phyloP scores from a whole-genome alignment of 2,113 vertebrate genomes.

The Mastomys natalensis region DNA sequence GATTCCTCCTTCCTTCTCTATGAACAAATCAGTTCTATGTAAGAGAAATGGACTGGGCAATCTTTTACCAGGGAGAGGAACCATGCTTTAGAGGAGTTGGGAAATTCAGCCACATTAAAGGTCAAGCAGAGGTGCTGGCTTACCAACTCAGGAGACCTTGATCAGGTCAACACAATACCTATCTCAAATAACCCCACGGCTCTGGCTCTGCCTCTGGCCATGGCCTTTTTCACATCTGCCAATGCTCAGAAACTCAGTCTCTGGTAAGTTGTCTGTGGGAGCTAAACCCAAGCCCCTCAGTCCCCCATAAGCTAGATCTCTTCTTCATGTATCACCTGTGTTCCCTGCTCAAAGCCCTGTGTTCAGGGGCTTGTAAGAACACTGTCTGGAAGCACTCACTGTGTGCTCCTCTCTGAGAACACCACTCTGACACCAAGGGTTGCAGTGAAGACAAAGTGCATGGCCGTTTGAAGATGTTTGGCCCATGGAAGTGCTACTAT shows the following conservation, averaged over 20 bases:
- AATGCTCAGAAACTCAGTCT: neutral
- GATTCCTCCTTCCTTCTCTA: neutral
- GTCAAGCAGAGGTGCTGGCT: accelerated
- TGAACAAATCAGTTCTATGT: neutral
- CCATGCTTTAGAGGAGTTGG: neutral
- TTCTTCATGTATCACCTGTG: neutral
- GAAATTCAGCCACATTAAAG: neutral
- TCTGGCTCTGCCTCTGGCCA: neutral
- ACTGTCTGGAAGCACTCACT: neutral
- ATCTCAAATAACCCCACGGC: neutral
- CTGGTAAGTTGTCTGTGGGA: neutral
- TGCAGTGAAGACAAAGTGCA: accelerated
- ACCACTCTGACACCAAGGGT: too few relatives aligned
- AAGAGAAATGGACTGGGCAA: constrained; percentile 9
- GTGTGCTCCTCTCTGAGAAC: neutral
- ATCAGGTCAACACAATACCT: neutral
- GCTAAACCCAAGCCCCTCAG: neutral
- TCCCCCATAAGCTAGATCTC: neutral
- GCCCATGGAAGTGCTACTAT: too few relatives aligned
- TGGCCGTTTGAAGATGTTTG: too few relatives aligned
- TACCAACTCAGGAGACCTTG: accelerated
- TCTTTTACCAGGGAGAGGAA: constrained; percentile 2
- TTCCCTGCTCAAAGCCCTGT: neutral
- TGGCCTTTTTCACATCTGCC: too few relatives aligned
- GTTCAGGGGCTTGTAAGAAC: neutral